These are phyloP conservation scores for Oncorhynchus keta DNA, from an alignment of 2,113 vertebrate species.

Conservation along the genomic window DNA sequence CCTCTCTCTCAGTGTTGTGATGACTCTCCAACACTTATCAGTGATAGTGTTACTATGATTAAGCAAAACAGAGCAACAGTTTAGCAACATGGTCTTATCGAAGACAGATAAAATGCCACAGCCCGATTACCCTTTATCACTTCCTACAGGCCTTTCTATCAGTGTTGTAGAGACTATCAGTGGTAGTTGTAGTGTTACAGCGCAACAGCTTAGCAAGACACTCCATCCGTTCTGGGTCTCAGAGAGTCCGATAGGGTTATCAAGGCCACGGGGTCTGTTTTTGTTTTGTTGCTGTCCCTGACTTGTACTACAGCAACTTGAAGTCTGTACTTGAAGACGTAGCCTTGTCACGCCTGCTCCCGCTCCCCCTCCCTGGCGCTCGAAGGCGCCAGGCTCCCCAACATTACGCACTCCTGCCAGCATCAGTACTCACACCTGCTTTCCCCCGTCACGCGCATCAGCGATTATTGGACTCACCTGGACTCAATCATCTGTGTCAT, in stretches of 20 bases:
- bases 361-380: too few species aligned
- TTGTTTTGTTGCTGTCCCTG: neutral
- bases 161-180: too few species aligned
- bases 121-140: conserved; percentile 56
- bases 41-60: neutral
- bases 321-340: neutral
- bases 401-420: too few species aligned
- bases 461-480: too few species aligned
- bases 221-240: too few species aligned
- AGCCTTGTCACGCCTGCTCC: too few species aligned
- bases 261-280: neutral
- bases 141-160: conserved; percentile 35
- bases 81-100: neutral
- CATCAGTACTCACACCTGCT: too few species aligned
- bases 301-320: conserved; percentile 9
- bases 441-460: too few species aligned
- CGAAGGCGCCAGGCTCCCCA: too few species aligned
- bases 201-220: neutral
- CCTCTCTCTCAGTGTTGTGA: neutral
- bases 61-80: neutral
- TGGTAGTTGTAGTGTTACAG: neutral
- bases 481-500: too few species aligned
- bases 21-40: neutral
- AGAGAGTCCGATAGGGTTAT: too few species aligned
- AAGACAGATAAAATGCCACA: conserved; percentile 11